Conservation (phyloP, 2,888 invertebrate genomes). For the Sylvicola cinctus region DNA sequence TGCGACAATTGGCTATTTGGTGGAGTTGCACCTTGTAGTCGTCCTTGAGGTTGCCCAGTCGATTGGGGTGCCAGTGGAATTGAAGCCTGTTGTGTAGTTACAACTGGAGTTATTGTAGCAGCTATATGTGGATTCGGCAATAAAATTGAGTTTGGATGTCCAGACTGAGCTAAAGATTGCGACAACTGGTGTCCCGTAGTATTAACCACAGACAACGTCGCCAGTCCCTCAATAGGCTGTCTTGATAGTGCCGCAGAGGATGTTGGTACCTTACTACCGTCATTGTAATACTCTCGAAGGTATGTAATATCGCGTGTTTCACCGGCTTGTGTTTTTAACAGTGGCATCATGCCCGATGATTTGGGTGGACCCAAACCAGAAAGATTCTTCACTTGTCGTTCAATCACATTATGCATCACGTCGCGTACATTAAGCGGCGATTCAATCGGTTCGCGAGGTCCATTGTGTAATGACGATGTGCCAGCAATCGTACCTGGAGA, state of each 20-base stretch:
- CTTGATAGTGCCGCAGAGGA: constrained; percentile 12
- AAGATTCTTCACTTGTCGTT: constrained; percentile 50
- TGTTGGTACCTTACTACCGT: constrained; percentile 15
- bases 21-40: constrained; percentile 13
- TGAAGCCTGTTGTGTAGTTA: constrained; percentile 7
- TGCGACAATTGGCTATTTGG: constrained; percentile 15
- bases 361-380: constrained; percentile 25
- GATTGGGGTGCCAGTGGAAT: constrained; percentile 15
- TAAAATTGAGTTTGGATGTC: constrained; percentile 10
- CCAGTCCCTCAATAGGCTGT: constrained; percentile 27
- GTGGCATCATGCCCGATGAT: constrained; percentile 3
- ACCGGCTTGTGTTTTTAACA: neutral
- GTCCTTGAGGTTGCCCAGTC: constrained; percentile 9
- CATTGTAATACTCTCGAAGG: constrained; percentile 25
- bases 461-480: constrained; percentile 11
- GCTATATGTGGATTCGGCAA: constrained; percentile 27
- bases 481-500: constrained; percentile 6
- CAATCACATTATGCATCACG: constrained; percentile 64
- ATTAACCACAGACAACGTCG: constrained; percentile 48
- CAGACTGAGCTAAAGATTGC: constrained; percentile 17
- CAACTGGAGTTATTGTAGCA: constrained; percentile 45
- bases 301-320: constrained; percentile 16
- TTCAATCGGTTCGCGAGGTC: constrained; percentile 19
- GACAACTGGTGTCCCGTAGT: constrained; percentile 21
- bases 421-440: constrained; percentile 59